Percentiles rank a stretch among this genome's conserved stretches.
Evolutionary conservation across 2,888 invertebrate genomes (phyloP).

Genomic region (Meandrusa payeni): DNA sequence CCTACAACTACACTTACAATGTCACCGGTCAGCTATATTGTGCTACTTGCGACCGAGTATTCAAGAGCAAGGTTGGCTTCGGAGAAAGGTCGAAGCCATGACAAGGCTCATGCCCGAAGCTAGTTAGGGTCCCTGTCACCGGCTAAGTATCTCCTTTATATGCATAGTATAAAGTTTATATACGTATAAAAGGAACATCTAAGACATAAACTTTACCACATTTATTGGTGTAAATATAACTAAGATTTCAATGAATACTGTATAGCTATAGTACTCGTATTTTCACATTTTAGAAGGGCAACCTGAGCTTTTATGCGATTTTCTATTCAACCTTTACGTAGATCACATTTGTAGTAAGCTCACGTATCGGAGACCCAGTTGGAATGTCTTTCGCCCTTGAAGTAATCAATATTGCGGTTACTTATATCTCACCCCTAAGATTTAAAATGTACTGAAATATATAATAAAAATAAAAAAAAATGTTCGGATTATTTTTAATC

Average conservation of each 20-base stretch:
- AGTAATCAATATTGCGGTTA: constrained; percentile 18
- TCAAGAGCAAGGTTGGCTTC: too few relatives aligned
- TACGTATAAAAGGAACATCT: too few relatives aligned
- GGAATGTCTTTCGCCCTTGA: constrained; percentile 13
- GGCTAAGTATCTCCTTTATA: too few relatives aligned
- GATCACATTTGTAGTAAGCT: constrained; percentile 8
- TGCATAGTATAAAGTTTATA: too few relatives aligned
- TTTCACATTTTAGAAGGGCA: neutral
- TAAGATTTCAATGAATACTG: neutral
- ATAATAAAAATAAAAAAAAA: neutral
- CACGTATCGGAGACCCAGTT: constrained; percentile 12
- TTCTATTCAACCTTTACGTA: constrained; percentile 8
- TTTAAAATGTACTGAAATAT: neutral
- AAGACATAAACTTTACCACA: too few relatives aligned
- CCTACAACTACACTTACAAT: too few relatives aligned
- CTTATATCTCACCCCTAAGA: constrained; percentile 2
- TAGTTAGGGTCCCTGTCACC: too few relatives aligned
- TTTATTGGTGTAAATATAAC: neutral
- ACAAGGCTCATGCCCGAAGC: too few relatives aligned
- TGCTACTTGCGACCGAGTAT: too few relatives aligned
- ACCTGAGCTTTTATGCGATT: constrained; percentile 16
- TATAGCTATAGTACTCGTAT: neutral
- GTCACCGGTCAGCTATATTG: too few relatives aligned
- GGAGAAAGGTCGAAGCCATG: too few relatives aligned
- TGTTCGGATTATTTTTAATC: too few relatives aligned